phyloP scores from a whole-genome alignment of 1,140 invertebrate genomes.

The Hyles euphorbiae region DNA sequence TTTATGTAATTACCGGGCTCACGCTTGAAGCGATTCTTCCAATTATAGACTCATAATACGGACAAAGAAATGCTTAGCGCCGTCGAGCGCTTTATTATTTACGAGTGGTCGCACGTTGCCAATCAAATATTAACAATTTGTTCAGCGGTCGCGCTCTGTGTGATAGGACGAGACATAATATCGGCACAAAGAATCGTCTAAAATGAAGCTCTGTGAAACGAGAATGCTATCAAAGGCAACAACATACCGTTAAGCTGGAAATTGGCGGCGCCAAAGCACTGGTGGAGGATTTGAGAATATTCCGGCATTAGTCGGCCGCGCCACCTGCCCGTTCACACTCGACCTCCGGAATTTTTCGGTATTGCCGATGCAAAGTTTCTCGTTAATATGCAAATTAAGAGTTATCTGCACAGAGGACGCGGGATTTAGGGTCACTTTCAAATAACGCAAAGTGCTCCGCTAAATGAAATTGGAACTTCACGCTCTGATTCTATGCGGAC shows the following conservation, averaged over 20 bases:
- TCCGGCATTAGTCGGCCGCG: constrained; percentile 34
- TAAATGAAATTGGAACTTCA: constrained; percentile 54
- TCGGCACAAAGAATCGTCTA: constrained; percentile 9
- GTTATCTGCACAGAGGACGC: constrained; percentile 54
- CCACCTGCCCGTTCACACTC: constrained; percentile 57
- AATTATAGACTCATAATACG: background rate
- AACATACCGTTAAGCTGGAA: constrained; percentile 9
- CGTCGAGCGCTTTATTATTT: no score
- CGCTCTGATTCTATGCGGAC: constrained; percentile 45
- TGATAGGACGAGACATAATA: no score
- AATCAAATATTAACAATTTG: no score
- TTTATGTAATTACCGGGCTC: constrained; percentile 50
- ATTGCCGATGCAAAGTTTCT: constrained; percentile 63
- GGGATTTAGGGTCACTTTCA: constrained; percentile 54
- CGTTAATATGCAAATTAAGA: constrained; percentile 70
- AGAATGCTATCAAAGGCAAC: constrained; percentile 17
- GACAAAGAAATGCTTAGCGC: no score
- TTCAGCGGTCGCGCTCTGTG: no score
- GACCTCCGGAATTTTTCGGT: constrained; percentile 55
- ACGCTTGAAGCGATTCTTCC: constrained; percentile 3
- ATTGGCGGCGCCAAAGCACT: constrained; percentile 9
- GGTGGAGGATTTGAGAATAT: constrained; percentile 37
- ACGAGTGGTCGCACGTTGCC: no score
- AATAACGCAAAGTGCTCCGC: constrained; percentile 36
- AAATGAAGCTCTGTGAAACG: constrained; percentile 14